Evolutionary conservation across 2,888 invertebrate species (phyloP), one percentile per base, ranked within the genome.

Genomic region (Cristatella mucedo): DNA sequence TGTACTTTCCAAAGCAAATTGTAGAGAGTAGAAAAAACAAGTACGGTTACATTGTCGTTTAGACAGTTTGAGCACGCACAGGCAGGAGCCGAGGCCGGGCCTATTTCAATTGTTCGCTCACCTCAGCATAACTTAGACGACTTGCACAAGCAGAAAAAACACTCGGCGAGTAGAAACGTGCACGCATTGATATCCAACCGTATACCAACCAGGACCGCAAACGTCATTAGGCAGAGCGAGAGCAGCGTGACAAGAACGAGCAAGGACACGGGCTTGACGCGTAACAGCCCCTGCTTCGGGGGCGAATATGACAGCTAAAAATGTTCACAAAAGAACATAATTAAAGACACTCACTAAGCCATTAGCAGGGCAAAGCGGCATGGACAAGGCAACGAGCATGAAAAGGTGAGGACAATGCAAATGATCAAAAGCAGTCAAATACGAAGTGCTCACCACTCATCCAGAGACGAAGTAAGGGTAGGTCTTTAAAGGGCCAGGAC

Each of bases 241-340:
- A 76, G 68, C 6, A 71, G 66, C 51, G 80, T 72, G 52, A 82
- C 77, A 38, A 73, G 73, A 43, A 70, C 71, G 53, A 83, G 70
- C 48, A 84, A 71, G 39, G 71, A 70, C 50, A 80, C 69, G 46
- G 84, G 72, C 41, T 80, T 76, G 42, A 75, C 73, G 60, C 81
- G 82, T 50, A 77, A 77, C 75, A 77, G 76, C 38, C 76, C 73
- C 4, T 78, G 76, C 13, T 77, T 76, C 5, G 63, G 76, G 21
- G 82, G 78, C 2, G 82, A 82, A 56, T 82, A 82, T 2, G 81
- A 80, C 40, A 83, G 63, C 82, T 83, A 71, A 16, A 71, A 71
- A n/a, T n/a, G 2, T 15, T 4, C 3, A 42, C 18, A 4, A 41
- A 21, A 15, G 16, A n/a, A 19, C 31, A 29, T 30, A 22, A 15